phyloP scores from a whole-genome alignment of 2,113 vertebrate species.

The Hippocampus zosterae region DNA sequence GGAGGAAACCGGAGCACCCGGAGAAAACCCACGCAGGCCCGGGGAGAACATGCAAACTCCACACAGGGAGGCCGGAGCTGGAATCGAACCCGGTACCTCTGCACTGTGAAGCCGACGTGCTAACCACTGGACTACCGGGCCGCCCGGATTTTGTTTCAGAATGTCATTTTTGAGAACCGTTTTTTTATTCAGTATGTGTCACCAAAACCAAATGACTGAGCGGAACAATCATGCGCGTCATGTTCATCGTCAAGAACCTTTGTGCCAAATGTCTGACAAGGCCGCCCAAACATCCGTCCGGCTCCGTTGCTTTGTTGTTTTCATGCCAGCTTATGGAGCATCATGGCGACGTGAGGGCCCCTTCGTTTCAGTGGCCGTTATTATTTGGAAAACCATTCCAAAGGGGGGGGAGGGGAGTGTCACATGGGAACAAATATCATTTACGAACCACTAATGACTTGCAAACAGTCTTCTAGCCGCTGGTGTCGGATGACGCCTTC shows the following conservation, averaged over 20 bases:
- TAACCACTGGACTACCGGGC: too few relatives aligned
- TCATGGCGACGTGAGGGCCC: conserved; percentile 86
- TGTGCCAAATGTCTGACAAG: conserved; percentile 52
- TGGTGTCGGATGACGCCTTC: conserved; percentile 80
- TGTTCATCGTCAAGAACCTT: neutral
- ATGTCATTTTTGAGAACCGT: too few relatives aligned
- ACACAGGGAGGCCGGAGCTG: too few relatives aligned
- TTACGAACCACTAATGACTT: conserved; percentile 99
- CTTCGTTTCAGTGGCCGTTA: conserved; percentile 98
- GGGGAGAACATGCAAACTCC: too few relatives aligned
- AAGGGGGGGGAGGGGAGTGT: conserved; percentile 80
- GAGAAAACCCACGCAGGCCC: too few relatives aligned
- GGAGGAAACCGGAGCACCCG: too few relatives aligned
- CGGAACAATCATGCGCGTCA: neutral
- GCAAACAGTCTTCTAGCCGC: conserved; percentile 92
- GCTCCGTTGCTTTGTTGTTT: conserved; percentile 37
- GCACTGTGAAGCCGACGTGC: too few relatives aligned
- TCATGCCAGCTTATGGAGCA: conserved; percentile 80
- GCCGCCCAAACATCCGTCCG: conserved; percentile 63
- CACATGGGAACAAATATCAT: conserved; percentile 99
- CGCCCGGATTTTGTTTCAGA: too few relatives aligned
- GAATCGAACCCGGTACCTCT: too few relatives aligned
- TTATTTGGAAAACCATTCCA: conserved; percentile 97
- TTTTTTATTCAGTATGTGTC: too few relatives aligned
- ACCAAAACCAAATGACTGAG: neutral